Evolutionary conservation across 2,113 vertebrate genomes (phyloP).

Genomic region (Pampusana beccarii): DNA sequence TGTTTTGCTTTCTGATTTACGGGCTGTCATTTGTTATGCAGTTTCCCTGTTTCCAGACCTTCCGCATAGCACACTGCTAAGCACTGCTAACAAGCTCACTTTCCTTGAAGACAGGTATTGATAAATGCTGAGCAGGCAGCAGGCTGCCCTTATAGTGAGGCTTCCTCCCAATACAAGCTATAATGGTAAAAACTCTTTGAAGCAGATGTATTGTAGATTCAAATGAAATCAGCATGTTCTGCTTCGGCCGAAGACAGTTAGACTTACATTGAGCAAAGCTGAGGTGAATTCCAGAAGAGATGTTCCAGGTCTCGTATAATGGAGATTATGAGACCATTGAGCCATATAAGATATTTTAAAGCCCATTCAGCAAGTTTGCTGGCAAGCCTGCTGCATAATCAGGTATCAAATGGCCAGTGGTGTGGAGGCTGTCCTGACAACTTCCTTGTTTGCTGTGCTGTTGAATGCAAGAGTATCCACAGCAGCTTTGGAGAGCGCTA

Average conservation of each 20-base stretch:
- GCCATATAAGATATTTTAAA: conserved; percentile 59
- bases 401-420: conserved; percentile 6
- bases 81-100: background rate
- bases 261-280: background rate
- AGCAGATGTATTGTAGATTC: background rate
- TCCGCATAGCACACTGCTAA: background rate
- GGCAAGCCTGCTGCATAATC: conserved; percentile 25
- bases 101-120: background rate
- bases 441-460: background rate
- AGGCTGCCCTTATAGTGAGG: background rate
- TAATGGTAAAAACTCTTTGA: background rate
- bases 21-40: background rate
- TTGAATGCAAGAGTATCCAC: background rate
- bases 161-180: conserved; percentile 6
- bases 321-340: conserved; percentile 42
- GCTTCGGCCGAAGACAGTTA: conserved; percentile 11
- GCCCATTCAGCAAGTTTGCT: conserved; percentile 33
- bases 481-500: background rate
- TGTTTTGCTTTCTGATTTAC: background rate
- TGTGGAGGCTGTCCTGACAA: background rate
- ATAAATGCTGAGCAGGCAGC: background rate
- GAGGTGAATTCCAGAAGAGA: conserved; percentile 47
- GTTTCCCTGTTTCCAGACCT: background rate
- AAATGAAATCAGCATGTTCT: conserved; percentile 54
- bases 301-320: conserved; percentile 53